phyloP scores from a whole-genome alignment of 2,113 vertebrate genomes.

The Gulo gulo region DNA sequence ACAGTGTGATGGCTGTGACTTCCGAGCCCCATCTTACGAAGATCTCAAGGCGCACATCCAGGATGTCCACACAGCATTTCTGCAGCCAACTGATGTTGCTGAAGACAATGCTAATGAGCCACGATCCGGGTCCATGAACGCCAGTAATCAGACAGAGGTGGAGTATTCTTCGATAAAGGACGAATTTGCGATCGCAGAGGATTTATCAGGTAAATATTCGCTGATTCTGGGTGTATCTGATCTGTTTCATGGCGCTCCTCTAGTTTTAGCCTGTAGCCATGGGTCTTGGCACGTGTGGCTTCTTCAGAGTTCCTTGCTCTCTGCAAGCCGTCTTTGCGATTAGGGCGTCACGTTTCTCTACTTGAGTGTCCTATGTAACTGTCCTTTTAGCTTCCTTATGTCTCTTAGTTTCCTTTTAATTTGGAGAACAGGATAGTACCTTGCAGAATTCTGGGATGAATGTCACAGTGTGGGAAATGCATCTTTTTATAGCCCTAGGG shows the following conservation, averaged over 20 bases:
- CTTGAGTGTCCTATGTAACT: neutral
- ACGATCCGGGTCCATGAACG: constrained; percentile 87
- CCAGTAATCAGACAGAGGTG: constrained; percentile 89
- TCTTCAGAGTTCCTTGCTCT: neutral
- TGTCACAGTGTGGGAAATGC: neutral
- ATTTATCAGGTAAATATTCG: constrained; percentile 88
- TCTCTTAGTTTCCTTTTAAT: neutral
- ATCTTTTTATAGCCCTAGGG: neutral
- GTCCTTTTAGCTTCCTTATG: neutral
- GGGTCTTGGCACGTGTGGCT: constrained; percentile 2
- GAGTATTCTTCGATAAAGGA: constrained; percentile 91
- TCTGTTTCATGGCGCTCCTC: neutral
- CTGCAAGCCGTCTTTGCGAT: neutral
- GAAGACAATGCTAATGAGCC: constrained; percentile 85
- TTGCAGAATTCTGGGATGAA: constrained; percentile 35
- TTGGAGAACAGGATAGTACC: neutral
- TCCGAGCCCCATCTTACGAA: constrained; percentile 95
- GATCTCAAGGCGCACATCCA: constrained; percentile 98
- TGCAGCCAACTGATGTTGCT: constrained; percentile 95
- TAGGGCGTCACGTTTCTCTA: neutral
- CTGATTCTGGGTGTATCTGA: neutral
- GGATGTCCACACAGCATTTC: constrained; percentile 97
- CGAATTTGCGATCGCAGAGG: constrained; percentile 89
- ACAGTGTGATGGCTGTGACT: constrained; percentile 99
- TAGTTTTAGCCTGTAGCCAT: neutral